A percentile compares a stretch with the other conserved stretches of the same genome.
Conservation (phyloP, 2,797 vertebrate species). For the Petrocephalus sullivani region DNA sequence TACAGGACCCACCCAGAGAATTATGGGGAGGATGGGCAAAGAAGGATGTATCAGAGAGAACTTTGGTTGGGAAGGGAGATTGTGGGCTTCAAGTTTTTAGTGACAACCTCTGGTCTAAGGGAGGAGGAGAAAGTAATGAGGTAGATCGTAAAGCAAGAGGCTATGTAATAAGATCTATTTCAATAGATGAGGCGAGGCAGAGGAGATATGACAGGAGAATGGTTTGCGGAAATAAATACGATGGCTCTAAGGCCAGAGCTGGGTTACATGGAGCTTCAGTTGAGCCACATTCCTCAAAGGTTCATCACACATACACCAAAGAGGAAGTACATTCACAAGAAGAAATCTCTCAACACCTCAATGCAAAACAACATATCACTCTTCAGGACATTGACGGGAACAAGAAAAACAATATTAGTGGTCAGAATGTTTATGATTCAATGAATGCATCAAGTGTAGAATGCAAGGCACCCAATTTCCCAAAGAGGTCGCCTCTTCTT, state of each 20-base stretch:
- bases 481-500: slow-evolving; percentile 25
- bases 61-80: not conserved
- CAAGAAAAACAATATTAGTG: slow-evolving; percentile 12
- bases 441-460: slow-evolving; percentile 36
- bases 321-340: not conserved
- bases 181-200: slow-evolving; percentile 40
- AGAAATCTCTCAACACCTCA: slow-evolving; percentile 1
- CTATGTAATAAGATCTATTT: slow-evolving; percentile 33
- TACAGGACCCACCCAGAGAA: slow-evolving; percentile 37
- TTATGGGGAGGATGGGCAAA: slow-evolving; percentile 16
- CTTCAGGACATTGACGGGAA: slow-evolving; percentile 5
- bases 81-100: not conserved
- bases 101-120: slow-evolving; percentile 23
- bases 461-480: slow-evolving; percentile 52
- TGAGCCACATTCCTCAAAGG: slow-evolving; percentile 49
- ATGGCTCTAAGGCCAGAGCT: not conserved
- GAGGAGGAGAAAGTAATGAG: slow-evolving; percentile 25
- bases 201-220: slow-evolving; percentile 18
- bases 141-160: not conserved
- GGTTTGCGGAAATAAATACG: not conserved
- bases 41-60: slow-evolving; percentile 35
- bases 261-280: slow-evolving; percentile 28
- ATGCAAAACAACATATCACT: not conserved
- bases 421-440: not conserved
- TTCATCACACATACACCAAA: slow-evolving; percentile 26